A percentile compares a stretch with the other conserved stretches of the same genome.
These are phyloP conservation scores for Euphonia xanthogaster DNA, from an alignment of 2,797 vertebrate species.

Conservation along the genomic window DNA sequence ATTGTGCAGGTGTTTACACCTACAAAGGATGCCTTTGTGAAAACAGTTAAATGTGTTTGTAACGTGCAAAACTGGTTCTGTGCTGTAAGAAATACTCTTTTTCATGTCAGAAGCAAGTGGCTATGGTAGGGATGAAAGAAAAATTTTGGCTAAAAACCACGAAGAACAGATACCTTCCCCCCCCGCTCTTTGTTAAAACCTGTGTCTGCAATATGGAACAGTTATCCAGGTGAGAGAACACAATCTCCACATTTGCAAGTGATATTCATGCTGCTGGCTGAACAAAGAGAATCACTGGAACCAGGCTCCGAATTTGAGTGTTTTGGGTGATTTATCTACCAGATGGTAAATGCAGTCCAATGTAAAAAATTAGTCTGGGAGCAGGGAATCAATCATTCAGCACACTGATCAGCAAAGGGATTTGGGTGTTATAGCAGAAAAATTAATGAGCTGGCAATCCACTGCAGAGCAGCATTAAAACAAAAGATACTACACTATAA, in stretches of 20 bases:
- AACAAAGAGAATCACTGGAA: slow-evolving; percentile 52
- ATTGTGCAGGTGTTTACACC: background rate
- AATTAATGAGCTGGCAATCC: slow-evolving; percentile 68
- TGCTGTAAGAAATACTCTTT: background rate
- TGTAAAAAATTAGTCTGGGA: slow-evolving; percentile 66
- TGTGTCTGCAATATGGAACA: background rate
- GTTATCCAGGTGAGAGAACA: slow-evolving; percentile 48
- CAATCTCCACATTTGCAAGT: slow-evolving; percentile 45
- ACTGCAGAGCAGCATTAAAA: slow-evolving; percentile 50
- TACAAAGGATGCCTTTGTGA: background rate
- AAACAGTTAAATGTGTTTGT: background rate
- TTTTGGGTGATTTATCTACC: slow-evolving; percentile 65
- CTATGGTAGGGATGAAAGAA: background rate
- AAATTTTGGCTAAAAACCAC: background rate
- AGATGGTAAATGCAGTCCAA: slow-evolving; percentile 68
- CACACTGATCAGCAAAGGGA: slow-evolving; percentile 65
- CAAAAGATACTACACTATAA: slow-evolving; percentile 43
- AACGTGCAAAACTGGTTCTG: background rate
- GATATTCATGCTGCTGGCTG: slow-evolving; percentile 11
- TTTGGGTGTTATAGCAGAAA: slow-evolving; percentile 66
- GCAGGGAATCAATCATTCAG: slow-evolving; percentile 67
- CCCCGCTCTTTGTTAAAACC: slow-evolving; percentile 5
- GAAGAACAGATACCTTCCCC: background rate
- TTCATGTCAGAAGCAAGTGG: background rate
- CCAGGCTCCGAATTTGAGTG: slow-evolving; percentile 1